These are phyloP conservation scores for Phrynocephalus vlangalii DNA, from an alignment of 2,797 vertebrate species.

Conservation along the genomic window DNA sequence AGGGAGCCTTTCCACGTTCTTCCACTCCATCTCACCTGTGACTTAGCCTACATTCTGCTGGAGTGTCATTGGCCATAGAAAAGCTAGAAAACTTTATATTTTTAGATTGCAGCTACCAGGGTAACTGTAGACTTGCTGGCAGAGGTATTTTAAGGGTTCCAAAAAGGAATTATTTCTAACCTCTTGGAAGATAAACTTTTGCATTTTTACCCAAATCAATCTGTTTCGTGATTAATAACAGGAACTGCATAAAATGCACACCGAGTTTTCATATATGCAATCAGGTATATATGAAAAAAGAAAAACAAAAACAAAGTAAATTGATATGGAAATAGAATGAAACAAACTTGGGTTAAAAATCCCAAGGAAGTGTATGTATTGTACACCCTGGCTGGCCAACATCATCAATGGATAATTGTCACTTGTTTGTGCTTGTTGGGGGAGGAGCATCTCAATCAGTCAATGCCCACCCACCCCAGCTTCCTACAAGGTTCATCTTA, in stretches of 20 bases:
- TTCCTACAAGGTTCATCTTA: background rate
- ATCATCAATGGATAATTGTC: background rate
- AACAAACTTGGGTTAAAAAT: background rate
- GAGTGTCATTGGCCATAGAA: no score
- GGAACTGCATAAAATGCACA: no score
- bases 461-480: no score
- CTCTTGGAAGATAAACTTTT: background rate
- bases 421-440: background rate
- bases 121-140: no score
- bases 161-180: no score
- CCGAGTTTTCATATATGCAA: no score
- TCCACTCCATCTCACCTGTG: background rate
- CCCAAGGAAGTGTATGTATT: background rate
- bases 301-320: background rate
- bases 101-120: no score
- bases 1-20: background rate
- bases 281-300: no score
- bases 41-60: background rate
- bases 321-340: background rate
- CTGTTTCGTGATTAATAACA: no score
- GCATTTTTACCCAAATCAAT: background rate
- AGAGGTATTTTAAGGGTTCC: no score
- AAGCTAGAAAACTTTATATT: no score
- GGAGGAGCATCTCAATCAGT: background rate
- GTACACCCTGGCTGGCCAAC: background rate